Conservation (phyloP, 2,888 invertebrate species). For the Ernsta delagoae region DNA sequence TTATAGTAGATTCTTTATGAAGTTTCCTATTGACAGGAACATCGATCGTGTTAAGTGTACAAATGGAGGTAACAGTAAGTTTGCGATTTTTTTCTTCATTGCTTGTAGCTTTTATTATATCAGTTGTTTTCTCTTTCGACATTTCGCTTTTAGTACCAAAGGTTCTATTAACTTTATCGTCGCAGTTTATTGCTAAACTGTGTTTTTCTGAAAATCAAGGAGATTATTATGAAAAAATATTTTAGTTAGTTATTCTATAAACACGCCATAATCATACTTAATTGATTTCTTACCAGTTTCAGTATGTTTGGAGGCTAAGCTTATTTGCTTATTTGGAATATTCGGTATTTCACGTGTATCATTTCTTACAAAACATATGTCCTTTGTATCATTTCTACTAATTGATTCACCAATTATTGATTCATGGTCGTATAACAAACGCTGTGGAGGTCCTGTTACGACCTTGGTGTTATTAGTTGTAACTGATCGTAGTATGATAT, state of each 20-base stretch:
- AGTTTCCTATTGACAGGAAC: slow-evolving; percentile 16
- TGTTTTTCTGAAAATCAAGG: background rate
- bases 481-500: slow-evolving; percentile 44
- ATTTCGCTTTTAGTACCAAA: background rate
- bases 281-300: slow-evolving; percentile 1
- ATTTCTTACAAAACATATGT: background rate
- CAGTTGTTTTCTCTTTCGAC: background rate
- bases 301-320: background rate
- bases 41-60: slow-evolving; percentile 56
- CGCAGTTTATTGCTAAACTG: background rate
- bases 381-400: background rate
- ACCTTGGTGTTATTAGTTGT: background rate
- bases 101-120: background rate
- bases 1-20: background rate
- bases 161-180: background rate
- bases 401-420: slow-evolving; percentile 28
- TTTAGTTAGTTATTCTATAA: background rate
- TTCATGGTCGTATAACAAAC: background rate
- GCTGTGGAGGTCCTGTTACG: background rate
- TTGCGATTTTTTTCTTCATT: slow-evolving; percentile 1
- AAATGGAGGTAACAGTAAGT: slow-evolving; percentile 58
- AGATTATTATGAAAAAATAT: background rate
- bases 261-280: background rate
- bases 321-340: background rate
- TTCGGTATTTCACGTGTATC: background rate